A percentile compares a stretch with the other conserved stretches of the same genome.
Evolutionary conservation across 2,888 invertebrate genomes (phyloP).

Genomic region (Callosobruchus maculatus): DNA sequence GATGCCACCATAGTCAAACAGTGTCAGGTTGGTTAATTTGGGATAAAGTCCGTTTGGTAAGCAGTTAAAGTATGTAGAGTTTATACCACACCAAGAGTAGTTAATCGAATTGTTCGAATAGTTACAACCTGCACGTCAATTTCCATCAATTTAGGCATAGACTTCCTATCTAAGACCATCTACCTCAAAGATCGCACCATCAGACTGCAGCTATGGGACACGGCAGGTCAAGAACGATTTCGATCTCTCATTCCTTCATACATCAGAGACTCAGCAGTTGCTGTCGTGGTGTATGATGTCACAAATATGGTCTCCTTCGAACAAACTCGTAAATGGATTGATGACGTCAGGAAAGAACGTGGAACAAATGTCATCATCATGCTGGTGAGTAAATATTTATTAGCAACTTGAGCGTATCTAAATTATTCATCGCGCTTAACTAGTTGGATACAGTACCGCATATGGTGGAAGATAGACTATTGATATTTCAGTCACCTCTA

Average conservation of each 20-base stretch:
- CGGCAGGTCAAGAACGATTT: conserved; percentile 90
- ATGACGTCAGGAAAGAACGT: conserved; percentile 94
- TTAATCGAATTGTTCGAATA: no score
- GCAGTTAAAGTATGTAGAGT: no score
- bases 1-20: no score
- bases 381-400: conserved; percentile 58
- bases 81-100: no score
- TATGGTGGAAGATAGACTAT: no score
- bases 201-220: conserved; percentile 93
- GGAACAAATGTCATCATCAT: conserved; percentile 97
- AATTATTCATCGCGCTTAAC: no score
- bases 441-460: no score
- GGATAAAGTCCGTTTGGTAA: no score
- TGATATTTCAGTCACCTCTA: no score
- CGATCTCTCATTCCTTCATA: conserved; percentile 93
- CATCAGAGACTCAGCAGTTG: conserved; percentile 95
- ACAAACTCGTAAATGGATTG: conserved; percentile 98
- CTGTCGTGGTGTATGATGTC: conserved; percentile 96
- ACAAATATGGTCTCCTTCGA: conserved; percentile 97
- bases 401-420: conserved; percentile 57
- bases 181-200: conserved; percentile 92
- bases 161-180: conserved; percentile 98
- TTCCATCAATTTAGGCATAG: conserved; percentile 81
- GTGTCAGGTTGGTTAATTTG: no score
- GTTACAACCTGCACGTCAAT: no score